Conservation (phyloP, 2,888 invertebrate genomes). For the Pachycephus smyrnensis region DNA sequence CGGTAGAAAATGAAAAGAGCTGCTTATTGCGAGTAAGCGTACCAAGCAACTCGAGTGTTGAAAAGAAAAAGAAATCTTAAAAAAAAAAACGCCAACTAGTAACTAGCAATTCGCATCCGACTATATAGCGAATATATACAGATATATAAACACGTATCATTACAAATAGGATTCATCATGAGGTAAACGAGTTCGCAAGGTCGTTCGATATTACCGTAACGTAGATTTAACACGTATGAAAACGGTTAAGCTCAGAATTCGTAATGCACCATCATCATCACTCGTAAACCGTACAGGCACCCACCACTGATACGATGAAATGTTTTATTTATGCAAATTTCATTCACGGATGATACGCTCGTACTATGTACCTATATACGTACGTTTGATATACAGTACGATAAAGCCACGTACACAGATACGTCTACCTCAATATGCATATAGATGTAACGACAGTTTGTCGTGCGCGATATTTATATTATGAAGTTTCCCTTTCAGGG, state of each 20-base stretch:
- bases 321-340: constrained; percentile 9
- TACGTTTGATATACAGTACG: neutral
- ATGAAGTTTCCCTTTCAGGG: constrained; percentile 47
- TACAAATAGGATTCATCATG: neutral
- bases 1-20: neutral
- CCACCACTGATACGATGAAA: constrained; percentile 31
- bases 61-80: neutral
- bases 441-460: neutral
- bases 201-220: neutral
- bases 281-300: neutral
- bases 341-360: neutral
- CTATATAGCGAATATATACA: neutral
- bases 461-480: constrained; percentile 41
- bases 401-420: neutral
- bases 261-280: neutral
- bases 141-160: neutral
- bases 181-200: neutral
- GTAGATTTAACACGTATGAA: neutral
- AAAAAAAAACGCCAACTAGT: neutral
- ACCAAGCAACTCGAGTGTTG: neutral
- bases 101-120: neutral
- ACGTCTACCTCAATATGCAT: constrained; percentile 5
- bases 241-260: neutral
- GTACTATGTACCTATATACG: neutral
- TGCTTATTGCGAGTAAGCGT: neutral